Evolutionary conservation across 2,888 invertebrate genomes (phyloP), one percentile per base, ranked within the genome.

Genomic region (Platynereis dumerilii): DNA sequence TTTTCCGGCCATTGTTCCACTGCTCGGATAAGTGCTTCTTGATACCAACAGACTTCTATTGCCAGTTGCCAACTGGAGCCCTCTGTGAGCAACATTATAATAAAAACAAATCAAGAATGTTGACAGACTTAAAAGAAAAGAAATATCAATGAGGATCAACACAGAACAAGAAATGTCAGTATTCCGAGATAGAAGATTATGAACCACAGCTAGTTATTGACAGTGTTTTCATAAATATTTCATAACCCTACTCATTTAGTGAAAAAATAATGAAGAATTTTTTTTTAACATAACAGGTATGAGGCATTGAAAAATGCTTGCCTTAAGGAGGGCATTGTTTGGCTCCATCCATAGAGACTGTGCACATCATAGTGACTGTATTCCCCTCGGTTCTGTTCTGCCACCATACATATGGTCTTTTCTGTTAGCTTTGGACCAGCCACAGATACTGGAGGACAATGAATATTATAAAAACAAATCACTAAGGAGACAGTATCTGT

Each of bases 41-140:
- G 72, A 83, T 91, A 91, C 61, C 90, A 92, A 81, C 2, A 83
- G 76, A 27, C 85, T 80, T 58, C 86, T 73, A 72, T 83, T 80
- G 15, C 80, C 82, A 5, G 75, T 34, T 7, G 62, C 63, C 1
- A 44, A 34, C 29, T 58, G 63, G 53, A 68, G 15, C 1, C 56
- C 66, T n/a, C 68, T 68, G 48, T 7, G 17, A 12, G 22, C n/a
- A 48, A 22, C 42, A 48, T 34, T 34, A 12, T 34, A 34, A 7
- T 5, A 34, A 34, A 34, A n/a, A n/a, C n/a, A n/a, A n/a, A n/a
- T n/a, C n/a, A n/a, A n/a, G n/a, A n/a, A n/a, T n/a, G n/a, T n/a
- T n/a, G n/a, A n/a, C n/a, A n/a, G n/a, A n/a, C n/a, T 55, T 3
- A 48, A n/a, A n/a, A n/a, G 3, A 48, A 10, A 48, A 12, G 5